Percentiles rank a stretch among this genome's conserved stretches.
Evolutionary conservation across 2,888 invertebrate genomes (phyloP).

Genomic region (Agonopterix alstromeriana): DNA sequence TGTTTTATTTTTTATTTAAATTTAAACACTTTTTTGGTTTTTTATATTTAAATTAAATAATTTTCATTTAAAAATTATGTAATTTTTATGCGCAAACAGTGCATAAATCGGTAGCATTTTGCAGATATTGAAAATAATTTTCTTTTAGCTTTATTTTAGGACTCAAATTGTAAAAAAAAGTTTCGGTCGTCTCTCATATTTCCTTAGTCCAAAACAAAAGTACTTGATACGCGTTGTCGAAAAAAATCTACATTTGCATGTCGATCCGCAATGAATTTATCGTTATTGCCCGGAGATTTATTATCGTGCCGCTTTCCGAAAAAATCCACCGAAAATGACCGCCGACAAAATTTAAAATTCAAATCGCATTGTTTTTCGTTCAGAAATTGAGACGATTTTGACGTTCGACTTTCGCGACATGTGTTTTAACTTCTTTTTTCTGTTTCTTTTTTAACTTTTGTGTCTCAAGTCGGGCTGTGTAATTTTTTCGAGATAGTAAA

Average conservation of each 20-base stretch:
- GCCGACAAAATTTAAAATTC: conserved; percentile 67
- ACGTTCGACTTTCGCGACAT: conserved; percentile 60
- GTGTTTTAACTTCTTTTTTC: conserved; percentile 34
- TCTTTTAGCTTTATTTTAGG: too few species aligned
- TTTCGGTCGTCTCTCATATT: conserved; percentile 25
- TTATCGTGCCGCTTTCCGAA: conserved; percentile 59
- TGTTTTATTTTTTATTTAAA: too few species aligned
- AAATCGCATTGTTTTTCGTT: conserved; percentile 66
- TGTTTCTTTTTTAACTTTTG: conserved; percentile 13
- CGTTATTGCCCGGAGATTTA: conserved; percentile 73
- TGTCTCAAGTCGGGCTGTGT: conserved; percentile 11
- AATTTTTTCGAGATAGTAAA: conserved; percentile 42
- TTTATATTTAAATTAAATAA: too few species aligned
- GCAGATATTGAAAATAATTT: too few species aligned
- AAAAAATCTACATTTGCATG: conserved; percentile 73
- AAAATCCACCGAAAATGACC: conserved; percentile 67
- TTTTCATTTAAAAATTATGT: too few species aligned
- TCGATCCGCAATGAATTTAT: conserved; percentile 76
- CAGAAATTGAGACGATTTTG: conserved; percentile 74
- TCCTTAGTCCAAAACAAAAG: conserved; percentile 35
- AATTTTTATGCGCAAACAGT: too few species aligned
- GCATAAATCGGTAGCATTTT: too few species aligned
- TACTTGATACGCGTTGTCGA: conserved; percentile 52
- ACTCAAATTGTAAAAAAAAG: too few species aligned
- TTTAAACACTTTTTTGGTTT: too few species aligned